These are phyloP conservation scores for Calephelis virginiensis DNA, from an alignment of 1,140 invertebrate genomes.

Conservation along the genomic window DNA sequence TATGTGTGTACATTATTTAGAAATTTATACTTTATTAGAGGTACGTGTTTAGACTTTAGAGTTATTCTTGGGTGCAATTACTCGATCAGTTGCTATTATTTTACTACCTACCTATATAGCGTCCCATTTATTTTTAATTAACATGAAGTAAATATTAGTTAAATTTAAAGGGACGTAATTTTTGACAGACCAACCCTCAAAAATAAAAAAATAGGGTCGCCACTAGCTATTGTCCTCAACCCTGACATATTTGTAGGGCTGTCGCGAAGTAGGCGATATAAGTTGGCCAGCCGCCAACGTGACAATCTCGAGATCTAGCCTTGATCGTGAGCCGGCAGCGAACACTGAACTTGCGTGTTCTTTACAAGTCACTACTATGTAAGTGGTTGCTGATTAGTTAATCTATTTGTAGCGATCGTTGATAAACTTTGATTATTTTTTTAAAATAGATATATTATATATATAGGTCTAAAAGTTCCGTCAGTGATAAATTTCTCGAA, in stretches of 20 bases:
- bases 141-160: no score
- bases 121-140: no score
- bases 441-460: neutral
- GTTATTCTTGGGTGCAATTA: no score
- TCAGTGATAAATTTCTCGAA: no score
- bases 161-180: no score
- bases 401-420: neutral
- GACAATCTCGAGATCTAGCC: constrained; percentile 9
- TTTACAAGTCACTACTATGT: neutral
- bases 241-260: constrained; percentile 26
- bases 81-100: no score
- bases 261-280: constrained; percentile 17
- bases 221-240: constrained; percentile 24
- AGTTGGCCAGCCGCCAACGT: constrained; percentile 18
- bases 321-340: constrained; percentile 15
- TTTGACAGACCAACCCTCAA: no score
- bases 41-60: no score
- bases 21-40: no score
- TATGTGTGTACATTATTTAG: no score
- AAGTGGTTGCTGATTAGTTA: constrained; percentile 2
- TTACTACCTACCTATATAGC: no score
- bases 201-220: constrained; percentile 13
- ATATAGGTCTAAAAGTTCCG: no score
- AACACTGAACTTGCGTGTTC: constrained; percentile 9
- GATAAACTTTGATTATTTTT: neutral